These are phyloP conservation scores for Epinephelus fuscoguttatus DNA, from an alignment of 2,113 vertebrate genomes.

Conservation along the genomic window DNA sequence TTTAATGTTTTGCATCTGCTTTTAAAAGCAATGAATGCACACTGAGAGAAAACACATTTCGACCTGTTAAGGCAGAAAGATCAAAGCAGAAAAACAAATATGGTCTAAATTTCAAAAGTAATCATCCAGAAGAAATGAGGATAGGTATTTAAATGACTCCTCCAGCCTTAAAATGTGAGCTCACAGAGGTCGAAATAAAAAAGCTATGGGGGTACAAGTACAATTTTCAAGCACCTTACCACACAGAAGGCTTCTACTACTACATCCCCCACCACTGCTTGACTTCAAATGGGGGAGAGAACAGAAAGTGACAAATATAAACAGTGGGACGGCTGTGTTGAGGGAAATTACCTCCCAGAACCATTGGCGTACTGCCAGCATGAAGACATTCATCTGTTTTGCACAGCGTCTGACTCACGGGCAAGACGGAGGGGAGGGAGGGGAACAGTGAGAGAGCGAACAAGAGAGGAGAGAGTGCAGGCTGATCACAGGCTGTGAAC, in stretches of 20 bases:
- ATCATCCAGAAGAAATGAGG: neutral
- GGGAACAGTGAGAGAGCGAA: conserved; percentile 43
- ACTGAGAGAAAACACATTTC: conserved; percentile 13
- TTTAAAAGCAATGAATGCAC: conserved; percentile 7
- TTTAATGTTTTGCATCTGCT: conserved; percentile 11
- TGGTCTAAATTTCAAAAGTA: neutral
- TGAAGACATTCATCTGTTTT: conserved; percentile 82
- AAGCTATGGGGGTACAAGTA: neutral
- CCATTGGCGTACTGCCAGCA: conserved; percentile 80
- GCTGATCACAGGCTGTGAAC: conserved; percentile 56
- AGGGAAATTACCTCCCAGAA: conserved; percentile 85
- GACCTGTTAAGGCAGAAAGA: neutral
- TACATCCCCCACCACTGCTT: conserved; percentile 15
- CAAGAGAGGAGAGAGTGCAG: conserved; percentile 48
- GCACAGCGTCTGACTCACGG: conserved; percentile 72
- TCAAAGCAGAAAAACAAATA: neutral
- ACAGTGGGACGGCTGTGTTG: conserved; percentile 77
- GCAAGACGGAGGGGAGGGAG: conserved; percentile 50
- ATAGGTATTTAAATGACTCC: neutral
- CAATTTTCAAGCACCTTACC: conserved; percentile 7
- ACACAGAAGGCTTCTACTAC: conserved; percentile 22
- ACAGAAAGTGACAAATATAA: conserved; percentile 81
- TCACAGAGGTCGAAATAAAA: neutral
- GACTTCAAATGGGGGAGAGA: conserved; percentile 49
- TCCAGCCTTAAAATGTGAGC: conserved; percentile 5